These are phyloP conservation scores for Penelope pileata DNA, from an alignment of 2,113 vertebrate species.

Conservation along the genomic window DNA sequence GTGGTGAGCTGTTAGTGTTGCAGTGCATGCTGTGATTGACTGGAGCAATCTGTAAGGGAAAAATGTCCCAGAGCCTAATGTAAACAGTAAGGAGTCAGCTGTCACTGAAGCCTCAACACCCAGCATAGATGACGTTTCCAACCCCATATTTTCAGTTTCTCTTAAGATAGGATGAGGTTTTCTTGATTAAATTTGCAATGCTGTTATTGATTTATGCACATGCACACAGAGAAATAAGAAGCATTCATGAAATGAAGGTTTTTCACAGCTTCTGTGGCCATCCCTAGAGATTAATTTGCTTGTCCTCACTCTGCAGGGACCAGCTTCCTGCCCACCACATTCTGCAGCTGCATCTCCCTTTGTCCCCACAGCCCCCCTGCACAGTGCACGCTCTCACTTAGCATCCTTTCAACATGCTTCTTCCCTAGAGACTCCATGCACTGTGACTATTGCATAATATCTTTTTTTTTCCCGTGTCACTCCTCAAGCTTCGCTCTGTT, in stretches of 20 bases:
- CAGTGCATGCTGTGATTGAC: background rate
- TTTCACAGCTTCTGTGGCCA: background rate
- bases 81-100: slow-evolving; percentile 28
- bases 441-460: background rate
- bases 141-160: background rate
- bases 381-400: background rate
- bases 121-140: background rate
- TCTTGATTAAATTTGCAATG: background rate
- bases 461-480: background rate
- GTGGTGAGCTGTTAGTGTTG: background rate
- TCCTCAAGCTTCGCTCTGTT: background rate
- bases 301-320: background rate
- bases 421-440: background rate
- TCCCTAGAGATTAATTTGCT: background rate
- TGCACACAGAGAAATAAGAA: background rate
- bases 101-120: background rate
- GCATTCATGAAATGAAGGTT: background rate
- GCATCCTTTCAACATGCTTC: background rate
- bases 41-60: background rate
- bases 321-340: background rate
- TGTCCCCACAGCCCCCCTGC: background rate
- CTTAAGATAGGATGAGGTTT: background rate
- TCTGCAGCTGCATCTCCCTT: background rate
- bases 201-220: background rate
- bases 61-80: background rate